These are phyloP conservation scores for Zeus faber DNA, from an alignment of 2,113 vertebrate species.

Conservation along the genomic window DNA sequence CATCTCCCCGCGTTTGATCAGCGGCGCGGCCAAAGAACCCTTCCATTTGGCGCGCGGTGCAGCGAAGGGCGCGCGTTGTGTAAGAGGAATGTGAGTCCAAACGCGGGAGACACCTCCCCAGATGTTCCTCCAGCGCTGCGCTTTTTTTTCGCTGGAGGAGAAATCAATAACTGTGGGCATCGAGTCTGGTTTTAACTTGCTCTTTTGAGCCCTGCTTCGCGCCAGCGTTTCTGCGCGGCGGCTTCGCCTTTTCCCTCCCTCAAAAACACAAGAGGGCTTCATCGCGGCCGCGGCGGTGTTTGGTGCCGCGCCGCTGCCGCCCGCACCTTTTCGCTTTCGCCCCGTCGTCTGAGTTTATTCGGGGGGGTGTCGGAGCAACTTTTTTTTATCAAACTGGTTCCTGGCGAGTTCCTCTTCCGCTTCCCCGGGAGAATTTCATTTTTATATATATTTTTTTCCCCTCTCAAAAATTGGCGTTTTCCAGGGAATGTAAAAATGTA, in stretches of 20 bases:
- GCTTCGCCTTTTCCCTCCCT: slow-evolving; percentile 26
- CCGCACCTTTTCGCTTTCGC: no score
- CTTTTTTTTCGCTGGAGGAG: slow-evolving; percentile 52
- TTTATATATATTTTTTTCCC: no score
- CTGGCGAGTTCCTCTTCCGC: no score
- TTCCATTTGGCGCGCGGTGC: slow-evolving; percentile 35
- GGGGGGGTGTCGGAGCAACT: no score
- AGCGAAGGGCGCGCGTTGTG: slow-evolving; percentile 46
- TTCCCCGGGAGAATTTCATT: no score
- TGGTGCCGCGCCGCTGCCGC: no score
- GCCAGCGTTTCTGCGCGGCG: slow-evolving; percentile 43
- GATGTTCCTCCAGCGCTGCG: slow-evolving; percentile 47
- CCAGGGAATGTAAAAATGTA: slow-evolving; percentile 28
- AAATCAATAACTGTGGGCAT: slow-evolving; percentile 69
- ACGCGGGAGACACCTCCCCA: slow-evolving; percentile 43
- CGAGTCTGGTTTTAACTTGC: slow-evolving; percentile 49
- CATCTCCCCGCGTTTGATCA: slow-evolving; percentile 26
- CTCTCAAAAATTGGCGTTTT: slow-evolving; percentile 13
- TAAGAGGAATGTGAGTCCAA: slow-evolving; percentile 54
- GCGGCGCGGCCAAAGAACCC: slow-evolving; percentile 18
- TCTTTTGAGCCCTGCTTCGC: slow-evolving; percentile 46
- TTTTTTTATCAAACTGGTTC: no score
- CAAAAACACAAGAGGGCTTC: slow-evolving; percentile 27
- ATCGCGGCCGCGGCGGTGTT: no score
- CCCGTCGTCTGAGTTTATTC: no score